Evolutionary conservation across 1,140 invertebrate genomes (phyloP), one percentile per base, ranked within the genome.

Genomic region (Euwallacea fornicatus): DNA sequence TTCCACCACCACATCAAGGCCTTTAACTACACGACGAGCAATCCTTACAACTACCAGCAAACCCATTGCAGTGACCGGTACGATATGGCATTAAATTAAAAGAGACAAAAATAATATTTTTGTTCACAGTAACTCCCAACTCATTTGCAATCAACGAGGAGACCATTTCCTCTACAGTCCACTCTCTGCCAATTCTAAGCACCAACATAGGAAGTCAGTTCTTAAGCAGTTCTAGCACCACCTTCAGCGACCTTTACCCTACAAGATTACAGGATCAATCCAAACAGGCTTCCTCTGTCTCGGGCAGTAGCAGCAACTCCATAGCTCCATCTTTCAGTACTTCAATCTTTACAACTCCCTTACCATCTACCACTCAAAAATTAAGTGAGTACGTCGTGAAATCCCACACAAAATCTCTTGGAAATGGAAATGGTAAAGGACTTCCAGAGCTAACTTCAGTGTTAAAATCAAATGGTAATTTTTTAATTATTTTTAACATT

Each of bases 101-200:
- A 33, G 21, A 33, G 21, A 33, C 21, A 33, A 33, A 60, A n/a
- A 60, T 9, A 16, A 60, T 7, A 2, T 58, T 68, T 50, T 43
- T 8, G 44, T 71, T 71, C 16, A 33, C 21, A 60, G 71, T 74
- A 15, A 69, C 70, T 56, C 78, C 81, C 8, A 77, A 80, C 78
- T 79, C 78, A n/a, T 76, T 78, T 13, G 81, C 82, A 10, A 80
- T 79, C 13, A 82, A 81, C 15, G 82, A 84, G 66, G 78, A 81
- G 73, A 2, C 79, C 78, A 72, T 80, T 81, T 13, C 81, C 80
- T 9, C 78, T 81, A 8, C 82, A 83, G 9, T 79, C 79, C 7
- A 81, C 6, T 82, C 79, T 71, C 79, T 83, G 13, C 74, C 81
- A 16, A 69, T 82, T 62, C 79, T 83, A 56, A 79, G 69, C 33